Base-by-base conservation (phyloP, 2,797 vertebrate species). In the Acanthornis magna region DNA sequence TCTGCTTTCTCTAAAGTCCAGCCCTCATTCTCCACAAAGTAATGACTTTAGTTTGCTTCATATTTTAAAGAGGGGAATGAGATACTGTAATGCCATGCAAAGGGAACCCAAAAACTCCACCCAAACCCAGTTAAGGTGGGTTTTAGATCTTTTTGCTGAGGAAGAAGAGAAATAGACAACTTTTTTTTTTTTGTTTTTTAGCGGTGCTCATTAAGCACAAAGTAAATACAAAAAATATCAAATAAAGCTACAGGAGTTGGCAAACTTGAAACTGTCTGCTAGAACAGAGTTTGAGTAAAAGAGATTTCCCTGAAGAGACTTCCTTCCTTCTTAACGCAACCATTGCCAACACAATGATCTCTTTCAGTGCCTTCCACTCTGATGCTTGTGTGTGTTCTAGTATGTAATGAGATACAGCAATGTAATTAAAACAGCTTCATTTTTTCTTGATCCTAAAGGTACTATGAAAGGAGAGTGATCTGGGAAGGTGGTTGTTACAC, bases 391-490 rank as follows among this genome's bases (percentile, higher is more conserved):
- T 30, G 20, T 67, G 17, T 73, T 7, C 17, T 32, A 10, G 4
- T 53, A n/a, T 0, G 3, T 29, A 85, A 50, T 0, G 1, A 71
- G 25, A 72, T 58, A 73, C 11, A 66, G 7, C 13, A 79, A 36
- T 9, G 13, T 11, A 67, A 70, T 88, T 73, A 75, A 67, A 85
- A n/a, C 15, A 43, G 2, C 14, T 68, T 50, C 2, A 3, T 53
- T 70, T 84, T 68, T 57, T 34, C 22, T 50, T 51, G 9, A 22
- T 60, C 9, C 3, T 67, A 36, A 65, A 62, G 13, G 16, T 34
- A 20, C 14, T 62, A 15, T 22, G 21, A 74, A 68, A 71, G 22
- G 18, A 67, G 30, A 42, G 9, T 36, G 27, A 6, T 84, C 22
- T 82, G 23, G 40, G 36, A 70, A 87, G n/a, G 27, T 45, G 36